Conservation (phyloP, 2,113 vertebrate genomes). For the Bos indicus region DNA sequence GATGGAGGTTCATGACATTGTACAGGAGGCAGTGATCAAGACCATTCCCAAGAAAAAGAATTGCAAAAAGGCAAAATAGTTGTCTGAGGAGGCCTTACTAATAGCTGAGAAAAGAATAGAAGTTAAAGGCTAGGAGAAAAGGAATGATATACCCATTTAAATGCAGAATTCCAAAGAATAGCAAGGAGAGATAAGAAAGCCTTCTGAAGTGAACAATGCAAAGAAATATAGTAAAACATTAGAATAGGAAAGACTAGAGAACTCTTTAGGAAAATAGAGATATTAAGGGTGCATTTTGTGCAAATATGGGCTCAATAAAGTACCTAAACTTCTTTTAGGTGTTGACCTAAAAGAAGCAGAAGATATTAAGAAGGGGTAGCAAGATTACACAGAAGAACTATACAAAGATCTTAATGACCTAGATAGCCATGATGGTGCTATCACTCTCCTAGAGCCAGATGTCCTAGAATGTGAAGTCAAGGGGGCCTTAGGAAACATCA, state of each 20-base stretch:
- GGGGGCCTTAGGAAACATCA: not conserved
- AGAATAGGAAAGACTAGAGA: not conserved
- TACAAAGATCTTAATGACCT: not conserved
- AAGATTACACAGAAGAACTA: not conserved
- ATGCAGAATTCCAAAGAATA: not conserved
- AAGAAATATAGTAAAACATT: not conserved
- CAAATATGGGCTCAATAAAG: not conserved
- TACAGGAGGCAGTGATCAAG: not conserved
- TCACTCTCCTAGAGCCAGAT: not conserved
- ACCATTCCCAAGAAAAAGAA: not conserved
- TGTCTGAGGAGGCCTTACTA: not conserved
- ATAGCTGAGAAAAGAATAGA: not conserved
- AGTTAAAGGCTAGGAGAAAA: not conserved
- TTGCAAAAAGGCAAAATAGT: not conserved
- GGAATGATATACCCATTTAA: not conserved
- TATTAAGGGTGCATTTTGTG: not conserved
- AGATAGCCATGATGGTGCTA: not conserved
- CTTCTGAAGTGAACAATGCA: not conserved
- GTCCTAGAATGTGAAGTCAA: not conserved
- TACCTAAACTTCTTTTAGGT: not conserved
- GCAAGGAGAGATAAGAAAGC: not conserved
- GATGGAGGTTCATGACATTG: not conserved
- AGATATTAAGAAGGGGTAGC: not conserved
- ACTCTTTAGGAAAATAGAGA: not conserved
- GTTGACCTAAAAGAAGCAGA: not conserved